These are phyloP conservation scores for Leucoptera coffeella DNA, from an alignment of 2,888 invertebrate genomes.

Conservation along the genomic window DNA sequence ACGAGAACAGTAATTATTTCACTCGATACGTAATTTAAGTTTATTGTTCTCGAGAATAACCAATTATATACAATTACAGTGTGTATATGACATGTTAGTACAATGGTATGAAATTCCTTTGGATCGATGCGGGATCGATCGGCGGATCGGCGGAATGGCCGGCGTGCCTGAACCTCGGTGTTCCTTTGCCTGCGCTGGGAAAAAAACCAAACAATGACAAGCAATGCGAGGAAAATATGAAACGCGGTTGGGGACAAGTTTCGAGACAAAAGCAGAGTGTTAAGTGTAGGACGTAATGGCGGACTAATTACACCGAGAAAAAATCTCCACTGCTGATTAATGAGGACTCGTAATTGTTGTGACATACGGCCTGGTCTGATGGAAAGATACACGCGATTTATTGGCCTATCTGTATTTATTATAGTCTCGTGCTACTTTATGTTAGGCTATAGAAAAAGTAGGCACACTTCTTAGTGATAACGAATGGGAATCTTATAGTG, in stretches of 20 bases:
- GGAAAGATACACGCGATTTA: background rate
- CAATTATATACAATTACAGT: slow-evolving; percentile 53
- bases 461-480: too few species aligned
- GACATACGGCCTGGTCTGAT: background rate
- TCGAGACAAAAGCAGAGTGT: background rate
- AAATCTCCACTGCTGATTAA: background rate
- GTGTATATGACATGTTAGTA: slow-evolving; percentile 38
- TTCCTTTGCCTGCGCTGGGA: slow-evolving; percentile 10
- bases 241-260: slow-evolving; percentile 20
- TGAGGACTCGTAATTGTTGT: background rate
- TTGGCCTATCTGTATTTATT: background rate
- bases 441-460: too few species aligned
- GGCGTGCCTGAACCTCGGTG: slow-evolving; percentile 15
- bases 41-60: slow-evolving; percentile 50
- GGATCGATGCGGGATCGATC: slow-evolving; percentile 41
- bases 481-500: too few species aligned
- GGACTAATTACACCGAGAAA: background rate
- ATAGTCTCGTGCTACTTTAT: too few species aligned
- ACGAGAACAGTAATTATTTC: slow-evolving; percentile 40
- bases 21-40: slow-evolving; percentile 41
- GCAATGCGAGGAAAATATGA: slow-evolving; percentile 17
- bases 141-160: slow-evolving; percentile 20
- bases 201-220: slow-evolving; percentile 39
- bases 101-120: slow-evolving; percentile 16
- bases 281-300: background rate